Evolutionary conservation across 35 echinoderm and acorn worm species (phyloP), one percentile per base, ranked within the genome.

Genomic region (Apostichopus parvimensis): DNA sequence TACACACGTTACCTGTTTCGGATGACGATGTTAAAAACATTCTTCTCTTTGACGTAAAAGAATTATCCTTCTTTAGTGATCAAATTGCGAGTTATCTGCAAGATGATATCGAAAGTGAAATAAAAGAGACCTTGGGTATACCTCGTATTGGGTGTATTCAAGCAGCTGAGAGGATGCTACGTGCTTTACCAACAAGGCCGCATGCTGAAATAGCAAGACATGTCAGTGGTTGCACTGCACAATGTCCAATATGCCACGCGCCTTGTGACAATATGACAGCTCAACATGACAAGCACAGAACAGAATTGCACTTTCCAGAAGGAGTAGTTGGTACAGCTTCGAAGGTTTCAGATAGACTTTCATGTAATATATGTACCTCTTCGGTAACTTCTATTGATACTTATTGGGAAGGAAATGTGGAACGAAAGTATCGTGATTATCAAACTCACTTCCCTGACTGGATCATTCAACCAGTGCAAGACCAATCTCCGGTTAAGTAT

Each of bases 221-320:
- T 9, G 86, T 87, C 15, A 65, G 65, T 9, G 86, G 86, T 13
- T 92, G 90, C 12, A 57, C 53, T 54, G 90, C 56, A 34, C 56
- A 82, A 64, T 92, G 90, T 53, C 90, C 90, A 1, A 79, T 92
- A 18, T 92, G 90, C 45, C 73, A 70, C 17, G 90, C 90, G 17
- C 90, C 90, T 45, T 92, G 90, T 65, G 90, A 92, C 52, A 82
- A 82, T 52, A 61, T 82, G 57, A 64, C 90, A 7, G 65, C 13
- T 20, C 53, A 82, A 65, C 88, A 90, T 8, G 72, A 90, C 4
- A 87, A 93, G 68, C 92, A 93, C 45, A 79, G 92, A 17, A 73
- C 92, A 1, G 92, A 93, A 52, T 87, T 79, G 45, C 92, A 93
- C 71, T 73, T 73, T 15, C 92, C 92, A 9, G 75, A 93, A 77